Conservation (phyloP, 1,140 invertebrate species). For the Drosophila cardini region DNA sequence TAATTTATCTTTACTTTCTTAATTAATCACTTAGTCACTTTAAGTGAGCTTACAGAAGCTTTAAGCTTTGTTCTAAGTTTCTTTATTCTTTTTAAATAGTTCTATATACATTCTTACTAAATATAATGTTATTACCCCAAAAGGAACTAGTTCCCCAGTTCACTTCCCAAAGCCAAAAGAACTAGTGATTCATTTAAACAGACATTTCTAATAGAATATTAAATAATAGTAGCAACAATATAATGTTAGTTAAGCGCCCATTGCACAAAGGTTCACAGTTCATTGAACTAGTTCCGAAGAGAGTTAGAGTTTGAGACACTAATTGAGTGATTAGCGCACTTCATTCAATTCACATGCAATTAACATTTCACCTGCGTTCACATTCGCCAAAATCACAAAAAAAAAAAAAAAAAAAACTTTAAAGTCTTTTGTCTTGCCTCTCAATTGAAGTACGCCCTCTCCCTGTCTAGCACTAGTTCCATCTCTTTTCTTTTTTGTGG, state of each 20-base stretch:
- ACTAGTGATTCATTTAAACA: no score
- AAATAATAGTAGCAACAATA: no score
- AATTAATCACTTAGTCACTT: no score
- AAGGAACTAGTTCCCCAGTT: no score
- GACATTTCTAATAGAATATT: no score
- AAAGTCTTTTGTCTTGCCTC: background rate
- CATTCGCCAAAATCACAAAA: conserved; percentile 14
- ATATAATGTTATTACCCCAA: no score
- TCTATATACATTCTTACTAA: no score
- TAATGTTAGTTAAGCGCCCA: background rate
- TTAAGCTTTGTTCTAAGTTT: no score
- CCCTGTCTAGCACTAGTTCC: background rate
- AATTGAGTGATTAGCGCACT: conserved; percentile 35
- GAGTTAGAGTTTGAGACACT: conserved; percentile 8
- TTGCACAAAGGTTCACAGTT: conserved; percentile 20
- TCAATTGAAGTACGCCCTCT: background rate
- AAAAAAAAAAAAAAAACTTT: background rate
- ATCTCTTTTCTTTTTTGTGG: conserved; percentile 1
- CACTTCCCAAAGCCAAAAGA: no score
- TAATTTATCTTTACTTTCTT: no score
- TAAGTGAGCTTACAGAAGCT: no score
- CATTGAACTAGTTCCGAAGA: conserved; percentile 40
- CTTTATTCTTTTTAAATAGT: no score
- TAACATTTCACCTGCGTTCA: conserved; percentile 49
- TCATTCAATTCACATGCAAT: conserved; percentile 51